Evolutionary conservation across 1,140 invertebrate genomes (phyloP), one percentile per base, ranked within the genome.

Genomic region (Bemisia tabaci): DNA sequence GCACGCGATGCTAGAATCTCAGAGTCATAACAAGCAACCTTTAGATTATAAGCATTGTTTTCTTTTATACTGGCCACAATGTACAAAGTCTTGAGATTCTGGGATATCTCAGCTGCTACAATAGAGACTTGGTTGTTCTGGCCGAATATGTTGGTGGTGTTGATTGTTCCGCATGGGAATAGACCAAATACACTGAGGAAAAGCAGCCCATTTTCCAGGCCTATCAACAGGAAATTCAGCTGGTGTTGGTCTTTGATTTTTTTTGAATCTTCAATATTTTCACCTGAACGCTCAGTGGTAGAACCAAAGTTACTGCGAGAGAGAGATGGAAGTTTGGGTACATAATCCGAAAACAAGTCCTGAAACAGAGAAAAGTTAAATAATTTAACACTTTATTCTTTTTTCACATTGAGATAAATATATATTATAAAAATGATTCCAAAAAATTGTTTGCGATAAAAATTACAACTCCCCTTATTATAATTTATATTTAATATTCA

Each of bases 131-230:
- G 73, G 64, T 77, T 75, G 22, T 64, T 64, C 1, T 33, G 1
- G 1, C 33, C 23, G 17, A 65, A 65, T 22, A 58, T 33, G 12
- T 65, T 21, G 11, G 39, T 58, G 1, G 59, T 23, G 24, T 65
- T 48, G 2, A 65, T 59, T 23, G 59, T 24, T 23, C 64, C 64
- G 48, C 64, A 65, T 22, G 33, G 85, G 74, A 92, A 90, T 71
- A 91, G 84, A 24, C 94, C 94, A 80, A 92, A 92, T 0, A 92
- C 84, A 75, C 87, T 87, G 70, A 95, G 79, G 71, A 86, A 81
- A 17, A 95, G 78, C 68, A 83, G 80, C 1, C 90, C 89, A 74
- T 81, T 80, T 60, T 84, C 82, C 73, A 88, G 88, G 26, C 90
- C 91, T 65, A 93, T 81, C 65, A 92, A 75, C n/a, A 94, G 76